Evolutionary conservation across 2,888 invertebrate genomes (phyloP).

Genomic region (Scaptomyza parva): DNA sequence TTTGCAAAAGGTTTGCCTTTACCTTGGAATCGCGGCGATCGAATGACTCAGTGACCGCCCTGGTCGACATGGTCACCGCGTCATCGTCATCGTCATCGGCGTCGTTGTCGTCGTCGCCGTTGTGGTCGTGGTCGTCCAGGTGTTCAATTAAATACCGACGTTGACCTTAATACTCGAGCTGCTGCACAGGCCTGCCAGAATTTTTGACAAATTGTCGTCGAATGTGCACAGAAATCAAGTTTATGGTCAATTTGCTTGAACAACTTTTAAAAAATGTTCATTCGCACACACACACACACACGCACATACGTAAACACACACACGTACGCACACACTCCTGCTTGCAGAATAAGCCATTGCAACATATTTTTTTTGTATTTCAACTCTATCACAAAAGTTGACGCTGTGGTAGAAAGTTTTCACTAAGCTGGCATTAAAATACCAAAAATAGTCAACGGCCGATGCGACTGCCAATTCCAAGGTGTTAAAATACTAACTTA

Average conservation of each 20-base stretch:
- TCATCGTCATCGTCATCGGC: constrained; percentile 54
- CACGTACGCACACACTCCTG: not conserved
- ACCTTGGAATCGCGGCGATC: constrained; percentile 37
- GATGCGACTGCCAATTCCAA: constrained; percentile 57
- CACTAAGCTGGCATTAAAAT: constrained; percentile 67
- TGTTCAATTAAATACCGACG: constrained; percentile 77
- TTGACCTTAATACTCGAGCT: constrained; percentile 73
- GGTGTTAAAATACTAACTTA: constrained; percentile 74
- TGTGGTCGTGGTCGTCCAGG: constrained; percentile 61
- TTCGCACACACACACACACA: constrained; percentile 12
- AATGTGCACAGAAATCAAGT: constrained; percentile 74
- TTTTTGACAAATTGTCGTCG: constrained; percentile 78
- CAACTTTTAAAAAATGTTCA: constrained; percentile 56
- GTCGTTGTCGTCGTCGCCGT: constrained; percentile 46
- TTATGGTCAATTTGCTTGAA: constrained; percentile 72
- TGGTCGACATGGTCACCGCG: constrained; percentile 37
- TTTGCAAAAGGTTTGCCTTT: constrained; percentile 58
- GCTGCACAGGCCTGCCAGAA: constrained; percentile 68
- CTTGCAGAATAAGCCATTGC: constrained; percentile 36
- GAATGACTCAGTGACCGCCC: constrained; percentile 54
- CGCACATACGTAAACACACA: not conserved
- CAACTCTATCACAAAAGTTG: constrained; percentile 32
- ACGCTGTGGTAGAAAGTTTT: constrained; percentile 61
- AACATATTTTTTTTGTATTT: constrained; percentile 24
- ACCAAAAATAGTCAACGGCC: constrained; percentile 60